Conservation (phyloP, 1,140 invertebrate genomes). For the Calliopsis andreniformis region DNA sequence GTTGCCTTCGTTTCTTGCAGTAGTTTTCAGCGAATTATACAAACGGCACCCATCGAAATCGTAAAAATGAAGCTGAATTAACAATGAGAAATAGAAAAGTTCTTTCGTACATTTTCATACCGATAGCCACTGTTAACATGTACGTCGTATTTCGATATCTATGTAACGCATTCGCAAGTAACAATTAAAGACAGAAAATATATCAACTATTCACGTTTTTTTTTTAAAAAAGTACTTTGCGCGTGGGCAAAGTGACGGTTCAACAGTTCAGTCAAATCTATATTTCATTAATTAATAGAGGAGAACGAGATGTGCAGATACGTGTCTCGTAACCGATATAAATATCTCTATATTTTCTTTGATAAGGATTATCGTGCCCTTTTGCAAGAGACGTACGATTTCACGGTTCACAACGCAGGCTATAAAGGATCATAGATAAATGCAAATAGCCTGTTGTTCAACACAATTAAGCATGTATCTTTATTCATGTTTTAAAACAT, state of each 20-base stretch:
- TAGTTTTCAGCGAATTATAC: not conserved
- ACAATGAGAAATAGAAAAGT: slow-evolving; percentile 2
- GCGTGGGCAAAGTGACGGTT: slow-evolving; percentile 17
- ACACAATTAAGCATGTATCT: slow-evolving; percentile 17
- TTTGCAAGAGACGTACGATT: slow-evolving; percentile 6
- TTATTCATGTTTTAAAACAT: not conserved
- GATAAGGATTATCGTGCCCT: slow-evolving; percentile 13
- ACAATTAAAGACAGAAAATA: slow-evolving; percentile 31
- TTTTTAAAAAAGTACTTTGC: slow-evolving; percentile 33
- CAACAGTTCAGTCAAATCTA: slow-evolving; percentile 30
- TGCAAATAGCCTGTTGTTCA: slow-evolving; percentile 34
- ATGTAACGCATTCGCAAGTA: not conserved
- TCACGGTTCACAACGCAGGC: slow-evolving; percentile 18
- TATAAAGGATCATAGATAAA: slow-evolving; percentile 36
- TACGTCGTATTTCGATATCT: not conserved
- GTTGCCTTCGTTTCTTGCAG: not conserved
- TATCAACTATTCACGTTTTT: too few relatives aligned
- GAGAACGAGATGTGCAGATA: slow-evolving; percentile 22
- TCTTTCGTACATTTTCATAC: not conserved
- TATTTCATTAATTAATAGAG: slow-evolving; percentile 11
- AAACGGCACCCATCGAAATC: slow-evolving; percentile 10
- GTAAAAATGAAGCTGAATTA: not conserved
- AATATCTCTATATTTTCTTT: not conserved
- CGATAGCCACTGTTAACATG: slow-evolving; percentile 4
- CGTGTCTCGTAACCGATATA: not conserved